Percentiles rank a stretch among this genome's conserved stretches.
Conservation (phyloP, 1,140 invertebrate species). For the Papilio machaon region DNA sequence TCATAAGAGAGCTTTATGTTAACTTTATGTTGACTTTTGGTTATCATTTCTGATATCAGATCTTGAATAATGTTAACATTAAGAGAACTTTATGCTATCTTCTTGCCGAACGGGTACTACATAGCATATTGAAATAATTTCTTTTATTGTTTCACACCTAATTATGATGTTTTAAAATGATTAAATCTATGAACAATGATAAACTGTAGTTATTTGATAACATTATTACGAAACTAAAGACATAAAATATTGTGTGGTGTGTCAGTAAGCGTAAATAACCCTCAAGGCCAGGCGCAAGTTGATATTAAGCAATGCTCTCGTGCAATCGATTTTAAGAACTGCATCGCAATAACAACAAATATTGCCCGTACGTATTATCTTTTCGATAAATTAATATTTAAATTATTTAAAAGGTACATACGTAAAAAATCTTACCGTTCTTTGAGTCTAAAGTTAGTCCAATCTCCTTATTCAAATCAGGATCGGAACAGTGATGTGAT, state of each 20-base stretch:
- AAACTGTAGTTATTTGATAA: not conserved
- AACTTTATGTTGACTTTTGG: no score
- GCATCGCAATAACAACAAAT: slow-evolving; percentile 16
- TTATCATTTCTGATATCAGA: no score
- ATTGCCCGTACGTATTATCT: not conserved
- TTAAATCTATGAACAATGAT: not conserved
- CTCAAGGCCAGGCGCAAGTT: slow-evolving; percentile 23
- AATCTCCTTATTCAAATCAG: no score
- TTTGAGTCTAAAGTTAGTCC: no score
- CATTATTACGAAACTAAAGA: slow-evolving; percentile 4
- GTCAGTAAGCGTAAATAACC: slow-evolving; percentile 16
- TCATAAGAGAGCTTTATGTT: no score
- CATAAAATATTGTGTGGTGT: slow-evolving; percentile 11
- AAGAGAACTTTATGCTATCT: no score
- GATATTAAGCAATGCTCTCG: slow-evolving; percentile 15
- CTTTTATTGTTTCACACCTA: not conserved
- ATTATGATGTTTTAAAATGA: not conserved
- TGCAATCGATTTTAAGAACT: slow-evolving; percentile 30
- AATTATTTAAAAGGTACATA: no score
- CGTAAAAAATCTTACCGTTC: no score
- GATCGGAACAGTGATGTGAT: no score
- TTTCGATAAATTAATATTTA: not conserved
- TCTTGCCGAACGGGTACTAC: no score
- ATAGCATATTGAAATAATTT: not conserved
- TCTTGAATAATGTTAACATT: no score